These are phyloP conservation scores for Proteles cristata DNA, from an alignment of 2,113 vertebrate species.

Conservation along the genomic window DNA sequence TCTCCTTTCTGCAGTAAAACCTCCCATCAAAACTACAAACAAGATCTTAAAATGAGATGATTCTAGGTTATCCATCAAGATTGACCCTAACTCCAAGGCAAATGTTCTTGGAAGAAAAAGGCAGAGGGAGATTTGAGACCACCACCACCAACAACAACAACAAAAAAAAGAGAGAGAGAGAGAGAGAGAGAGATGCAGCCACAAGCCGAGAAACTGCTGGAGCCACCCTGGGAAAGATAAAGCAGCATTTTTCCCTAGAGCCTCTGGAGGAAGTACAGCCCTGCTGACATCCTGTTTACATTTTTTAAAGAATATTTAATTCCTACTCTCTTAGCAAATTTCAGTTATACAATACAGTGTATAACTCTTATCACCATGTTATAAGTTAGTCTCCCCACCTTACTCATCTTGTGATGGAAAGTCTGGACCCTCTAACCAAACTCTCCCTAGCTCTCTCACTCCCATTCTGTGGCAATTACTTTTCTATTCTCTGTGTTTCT, in stretches of 20 bases:
- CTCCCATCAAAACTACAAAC: background rate
- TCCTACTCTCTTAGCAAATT: background rate
- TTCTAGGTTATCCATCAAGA: background rate
- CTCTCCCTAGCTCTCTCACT: background rate
- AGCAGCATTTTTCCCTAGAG: background rate
- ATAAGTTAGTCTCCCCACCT: background rate
- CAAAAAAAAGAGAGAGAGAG: no score
- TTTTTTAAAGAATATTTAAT: background rate
- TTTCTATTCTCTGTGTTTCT: background rate
- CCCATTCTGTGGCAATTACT: background rate
- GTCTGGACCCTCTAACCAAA: background rate
- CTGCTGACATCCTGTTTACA: background rate
- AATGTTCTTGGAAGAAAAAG: background rate
- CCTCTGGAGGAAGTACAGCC: background rate
- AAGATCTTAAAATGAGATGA: constrained; percentile 16
- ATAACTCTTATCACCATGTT: background rate
- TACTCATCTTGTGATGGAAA: background rate
- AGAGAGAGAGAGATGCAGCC: background rate
- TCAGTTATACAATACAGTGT: background rate
- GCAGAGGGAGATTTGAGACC: background rate
- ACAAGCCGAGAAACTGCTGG: background rate
- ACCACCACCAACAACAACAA: background rate
- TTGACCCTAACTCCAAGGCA: background rate
- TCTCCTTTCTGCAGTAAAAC: background rate
- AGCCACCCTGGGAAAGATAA: background rate